Conservation (phyloP, 2,797 vertebrate species). For the Diglossa cyanea region DNA sequence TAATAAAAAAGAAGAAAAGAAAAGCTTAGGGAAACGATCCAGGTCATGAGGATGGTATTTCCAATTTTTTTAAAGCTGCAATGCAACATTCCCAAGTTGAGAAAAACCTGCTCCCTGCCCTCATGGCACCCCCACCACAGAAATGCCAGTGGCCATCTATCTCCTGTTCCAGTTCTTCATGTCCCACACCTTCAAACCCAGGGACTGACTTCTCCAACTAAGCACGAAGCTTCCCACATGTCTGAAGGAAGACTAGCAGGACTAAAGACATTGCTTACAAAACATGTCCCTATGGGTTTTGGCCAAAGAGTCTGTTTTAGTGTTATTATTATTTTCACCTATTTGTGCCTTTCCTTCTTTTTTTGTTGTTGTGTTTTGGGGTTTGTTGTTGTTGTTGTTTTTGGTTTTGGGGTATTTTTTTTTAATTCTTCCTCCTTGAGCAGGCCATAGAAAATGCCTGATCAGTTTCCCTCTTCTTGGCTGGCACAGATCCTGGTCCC, state of each 20-base stretch:
- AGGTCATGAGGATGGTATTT: constrained; percentile 2
- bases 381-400: not conserved
- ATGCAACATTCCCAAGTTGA: not conserved
- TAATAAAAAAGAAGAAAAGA: constrained; percentile 1
- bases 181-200: not conserved
- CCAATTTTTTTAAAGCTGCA: not conserved
- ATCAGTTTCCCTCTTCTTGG: not conserved
- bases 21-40: constrained; percentile 1
- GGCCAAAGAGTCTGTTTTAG: not conserved
- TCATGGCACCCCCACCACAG: not conserved
- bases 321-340: not conserved
- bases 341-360: not conserved
- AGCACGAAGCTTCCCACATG: not conserved
- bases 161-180: not conserved
- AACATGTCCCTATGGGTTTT: not conserved
- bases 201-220: not conserved
- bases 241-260: not conserved
- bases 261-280: not conserved
- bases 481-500: constrained; percentile 16
- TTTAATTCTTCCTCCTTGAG: not conserved
- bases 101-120: not conserved
- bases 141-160: not conserved
- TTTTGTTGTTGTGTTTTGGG: not conserved
- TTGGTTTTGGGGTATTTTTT: not conserved
- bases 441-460: not conserved